A percentile compares a stretch with the other conserved stretches of the same genome.
These are phyloP conservation scores for Maniola hyperantus DNA, from an alignment of 2,888 invertebrate genomes.

Conservation along the genomic window DNA sequence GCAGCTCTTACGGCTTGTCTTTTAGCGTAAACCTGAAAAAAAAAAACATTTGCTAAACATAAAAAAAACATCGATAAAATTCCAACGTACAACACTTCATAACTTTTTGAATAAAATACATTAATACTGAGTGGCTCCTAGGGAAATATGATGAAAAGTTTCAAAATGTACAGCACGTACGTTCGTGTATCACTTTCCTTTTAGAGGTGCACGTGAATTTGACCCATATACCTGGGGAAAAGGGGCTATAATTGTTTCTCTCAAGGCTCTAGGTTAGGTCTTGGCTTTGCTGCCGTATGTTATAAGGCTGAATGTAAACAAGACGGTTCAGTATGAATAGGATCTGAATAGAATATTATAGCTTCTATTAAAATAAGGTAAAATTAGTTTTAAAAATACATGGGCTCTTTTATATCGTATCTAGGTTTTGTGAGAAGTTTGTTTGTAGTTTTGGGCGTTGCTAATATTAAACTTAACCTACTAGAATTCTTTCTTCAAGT, in stretches of 20 bases:
- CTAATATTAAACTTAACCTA: too few relatives aligned
- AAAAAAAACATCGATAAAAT: slow-evolving; percentile 18
- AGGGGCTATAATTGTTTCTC: neutral
- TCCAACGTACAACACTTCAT: neutral
- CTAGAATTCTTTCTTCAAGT: too few relatives aligned
- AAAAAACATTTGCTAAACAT: too few relatives aligned
- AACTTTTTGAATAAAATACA: slow-evolving; percentile 27
- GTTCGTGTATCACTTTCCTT: neutral
- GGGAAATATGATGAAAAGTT: slow-evolving; percentile 33
- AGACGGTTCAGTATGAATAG: neutral
- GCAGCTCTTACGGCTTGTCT: too few relatives aligned
- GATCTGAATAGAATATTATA: slow-evolving; percentile 1
- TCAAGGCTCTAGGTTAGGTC: neutral
- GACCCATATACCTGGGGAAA: neutral
- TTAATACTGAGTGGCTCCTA: slow-evolving; percentile 33
- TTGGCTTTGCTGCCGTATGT: neutral
- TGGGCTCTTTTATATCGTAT: too few relatives aligned
- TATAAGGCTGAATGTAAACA: slow-evolving; percentile 1
- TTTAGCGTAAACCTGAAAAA: too few relatives aligned
- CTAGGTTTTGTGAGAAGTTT: too few relatives aligned
- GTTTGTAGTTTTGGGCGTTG: too few relatives aligned
- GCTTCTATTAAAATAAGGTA: neutral
- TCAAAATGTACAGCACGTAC: slow-evolving; percentile 21
- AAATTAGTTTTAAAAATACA: neutral
- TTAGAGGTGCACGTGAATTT: slow-evolving; percentile 3